Conservation (phyloP, 2,113 vertebrate genomes). For the Myiozetetes cayanensis region DNA sequence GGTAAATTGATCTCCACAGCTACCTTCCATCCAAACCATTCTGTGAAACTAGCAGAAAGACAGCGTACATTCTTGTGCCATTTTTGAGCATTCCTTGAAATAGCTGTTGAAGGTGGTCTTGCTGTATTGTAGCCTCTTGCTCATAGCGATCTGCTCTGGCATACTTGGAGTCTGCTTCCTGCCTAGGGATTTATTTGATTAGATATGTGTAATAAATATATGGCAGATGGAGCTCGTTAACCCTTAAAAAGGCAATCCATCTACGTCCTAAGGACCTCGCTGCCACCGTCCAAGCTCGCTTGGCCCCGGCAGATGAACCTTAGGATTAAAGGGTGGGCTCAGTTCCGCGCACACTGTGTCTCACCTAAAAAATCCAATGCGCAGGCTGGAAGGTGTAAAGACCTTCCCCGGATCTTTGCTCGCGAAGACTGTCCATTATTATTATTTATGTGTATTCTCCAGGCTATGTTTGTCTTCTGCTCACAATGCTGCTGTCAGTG, state of each 20-base stretch:
- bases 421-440: no score
- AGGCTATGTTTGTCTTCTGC: background rate
- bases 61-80: background rate
- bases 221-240: no score
- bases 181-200: background rate
- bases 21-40: background rate
- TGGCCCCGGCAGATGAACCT: no score
- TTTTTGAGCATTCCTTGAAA: background rate
- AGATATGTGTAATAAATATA: fast-evolving
- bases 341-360: no score
- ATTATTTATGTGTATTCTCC: background rate
- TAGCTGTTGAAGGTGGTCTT: background rate
- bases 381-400: no score
- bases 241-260: no score
- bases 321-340: no score
- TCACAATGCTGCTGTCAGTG: background rate
- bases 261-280: no score
- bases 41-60: background rate
- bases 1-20: background rate
- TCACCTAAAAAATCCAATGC: no score
- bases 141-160: background rate
- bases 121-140: background rate
- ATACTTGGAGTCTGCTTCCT: background rate
- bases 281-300: no score
- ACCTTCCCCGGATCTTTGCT: no score